Percentiles rank a stretch among this genome's conserved stretches.
Conservation (phyloP, 2,113 vertebrate genomes). For the Dipodomys merriami region DNA sequence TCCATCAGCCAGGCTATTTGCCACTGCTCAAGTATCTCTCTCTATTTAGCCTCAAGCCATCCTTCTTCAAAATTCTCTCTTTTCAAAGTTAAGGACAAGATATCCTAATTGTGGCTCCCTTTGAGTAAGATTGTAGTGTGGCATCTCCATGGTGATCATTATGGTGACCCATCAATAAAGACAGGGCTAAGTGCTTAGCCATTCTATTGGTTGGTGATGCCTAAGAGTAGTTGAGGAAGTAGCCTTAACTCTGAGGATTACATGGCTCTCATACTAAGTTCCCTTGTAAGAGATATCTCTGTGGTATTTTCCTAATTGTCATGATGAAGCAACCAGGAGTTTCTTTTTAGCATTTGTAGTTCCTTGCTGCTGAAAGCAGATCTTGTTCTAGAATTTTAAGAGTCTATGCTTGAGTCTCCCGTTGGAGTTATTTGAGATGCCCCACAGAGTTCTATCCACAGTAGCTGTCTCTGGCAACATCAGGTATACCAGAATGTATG, state of each 20-base stretch:
- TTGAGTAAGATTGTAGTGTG: not conserved
- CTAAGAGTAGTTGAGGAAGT: not conserved
- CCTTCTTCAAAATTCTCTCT: not conserved
- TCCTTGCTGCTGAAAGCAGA: not conserved
- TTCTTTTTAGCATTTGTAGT: not conserved
- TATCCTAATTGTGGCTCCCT: not conserved
- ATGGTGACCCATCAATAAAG: not conserved
- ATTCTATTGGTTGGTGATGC: not conserved
- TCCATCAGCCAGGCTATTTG: not conserved
- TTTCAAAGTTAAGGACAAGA: not conserved
- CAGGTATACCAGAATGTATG: not conserved
- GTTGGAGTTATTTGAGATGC: not conserved
- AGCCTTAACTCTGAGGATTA: not conserved
- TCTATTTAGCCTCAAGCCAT: not conserved
- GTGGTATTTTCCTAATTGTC: not conserved
- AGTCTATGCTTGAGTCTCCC: not conserved
- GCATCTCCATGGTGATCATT: not conserved
- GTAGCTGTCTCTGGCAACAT: not conserved
- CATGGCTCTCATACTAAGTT: not conserved
- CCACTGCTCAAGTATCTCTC: not conserved
- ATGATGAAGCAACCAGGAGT: not conserved
- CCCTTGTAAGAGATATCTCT: not conserved
- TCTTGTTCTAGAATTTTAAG: not conserved
- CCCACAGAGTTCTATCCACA: not conserved
- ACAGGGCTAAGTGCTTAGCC: not conserved